Evolutionary conservation across 2,888 invertebrate genomes (phyloP), one percentile per base, ranked within the genome.

Genomic region (Oligia fasciuncula): DNA sequence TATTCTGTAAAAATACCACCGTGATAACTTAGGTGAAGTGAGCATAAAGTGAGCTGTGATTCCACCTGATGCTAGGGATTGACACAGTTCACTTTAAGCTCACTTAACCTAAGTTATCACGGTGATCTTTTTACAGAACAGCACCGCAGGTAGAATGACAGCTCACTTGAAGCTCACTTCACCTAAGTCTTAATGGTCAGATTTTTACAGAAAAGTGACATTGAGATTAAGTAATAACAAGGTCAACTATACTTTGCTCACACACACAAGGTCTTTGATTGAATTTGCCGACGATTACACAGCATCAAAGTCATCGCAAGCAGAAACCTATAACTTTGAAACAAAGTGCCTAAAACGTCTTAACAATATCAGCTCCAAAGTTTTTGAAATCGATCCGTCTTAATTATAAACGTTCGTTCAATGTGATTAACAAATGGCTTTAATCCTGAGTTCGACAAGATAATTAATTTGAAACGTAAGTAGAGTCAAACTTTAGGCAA

Each of bases 391-490:
- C 83, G 86, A 88, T 88, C 88, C 76, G 35, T 87, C 86, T 88
- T 84, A 89, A 87, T 89, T 89, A 87, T 87, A 79, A 81, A 89
- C 78, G 78, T 85, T 89, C 84, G 77, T 83, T 81, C 77, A 89
- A 89, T 86, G 87, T 84, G 81, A 89, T 88, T 88, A 89, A 86
- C 88, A 88, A 88, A 88, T 89, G 81, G 84, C 79, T 84, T 85
- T 88, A 84, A 89, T 89, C 83, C 86, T 86, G 86, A 87, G 70
- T 89, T 88, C 88, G 88, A 89, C 87, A 87, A 85, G 89, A 88
- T 88, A 88, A 88, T 88, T 89, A 88, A 89, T 88, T 88, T 85
- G 80, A 84, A 88, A 85, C n/a, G 84, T 81, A 80, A 87, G 81
- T 80, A 83, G 65, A 83, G 77, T 80, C 76, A 80, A 78, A 87